Evolutionary conservation across 2,888 invertebrate genomes (phyloP).

Genomic region (Peribatodes rhomboidaria): DNA sequence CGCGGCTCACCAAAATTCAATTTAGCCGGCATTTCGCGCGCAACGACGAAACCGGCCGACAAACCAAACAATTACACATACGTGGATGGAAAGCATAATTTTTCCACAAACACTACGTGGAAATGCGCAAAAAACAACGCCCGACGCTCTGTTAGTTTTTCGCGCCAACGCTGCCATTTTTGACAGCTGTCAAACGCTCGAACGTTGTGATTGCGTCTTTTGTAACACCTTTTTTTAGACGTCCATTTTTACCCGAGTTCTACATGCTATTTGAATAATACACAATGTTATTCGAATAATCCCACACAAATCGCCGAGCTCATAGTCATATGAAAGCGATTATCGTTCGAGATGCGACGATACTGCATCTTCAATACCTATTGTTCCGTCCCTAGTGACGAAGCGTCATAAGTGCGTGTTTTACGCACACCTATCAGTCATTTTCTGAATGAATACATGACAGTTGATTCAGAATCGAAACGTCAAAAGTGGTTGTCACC

Average conservation of each 20-base stretch:
- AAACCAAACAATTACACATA: constrained; percentile 85
- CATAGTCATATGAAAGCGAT: constrained; percentile 75
- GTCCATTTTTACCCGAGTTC: constrained; percentile 48
- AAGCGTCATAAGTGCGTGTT: constrained; percentile 69
- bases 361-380: constrained; percentile 81
- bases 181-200: constrained; percentile 83
- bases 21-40: constrained; percentile 71
- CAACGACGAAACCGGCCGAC: constrained; percentile 68
- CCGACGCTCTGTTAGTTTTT: constrained; percentile 78
- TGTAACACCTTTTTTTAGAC: constrained; percentile 63
- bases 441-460: constrained; percentile 75
- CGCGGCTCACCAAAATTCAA: constrained; percentile 79
- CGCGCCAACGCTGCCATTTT: constrained; percentile 78
- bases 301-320: constrained; percentile 77
- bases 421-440: constrained; percentile 76
- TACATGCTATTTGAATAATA: constrained; percentile 70
- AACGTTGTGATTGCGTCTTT: constrained; percentile 67
- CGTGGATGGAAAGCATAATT: constrained; percentile 83
- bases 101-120: constrained; percentile 73
- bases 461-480: constrained; percentile 74
- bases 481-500: constrained; percentile 68
- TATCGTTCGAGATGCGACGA: constrained; percentile 76
- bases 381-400: constrained; percentile 66
- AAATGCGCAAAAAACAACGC: constrained; percentile 72
- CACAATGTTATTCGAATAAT: constrained; percentile 62